Evolutionary conservation across 2,113 vertebrate genomes (phyloP).

Genomic region (Alligator sinensis): DNA sequence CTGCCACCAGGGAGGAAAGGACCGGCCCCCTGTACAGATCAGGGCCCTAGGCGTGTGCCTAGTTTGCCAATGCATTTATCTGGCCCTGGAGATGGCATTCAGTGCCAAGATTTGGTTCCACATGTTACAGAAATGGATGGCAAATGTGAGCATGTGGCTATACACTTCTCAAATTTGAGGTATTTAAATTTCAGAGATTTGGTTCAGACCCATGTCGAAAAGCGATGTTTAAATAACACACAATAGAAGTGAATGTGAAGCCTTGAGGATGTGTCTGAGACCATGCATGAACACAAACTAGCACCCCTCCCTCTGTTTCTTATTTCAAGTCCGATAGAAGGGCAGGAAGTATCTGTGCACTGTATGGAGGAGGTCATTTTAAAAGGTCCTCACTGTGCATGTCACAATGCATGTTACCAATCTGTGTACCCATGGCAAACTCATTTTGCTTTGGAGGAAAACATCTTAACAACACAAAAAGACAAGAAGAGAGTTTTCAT

Average conservation of each 20-base stretch:
- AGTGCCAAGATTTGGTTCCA: no score
- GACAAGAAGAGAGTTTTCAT: neutral
- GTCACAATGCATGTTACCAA: neutral
- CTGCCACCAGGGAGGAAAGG: no score
- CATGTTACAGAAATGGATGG: no score
- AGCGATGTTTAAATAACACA: neutral
- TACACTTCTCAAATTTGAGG: neutral
- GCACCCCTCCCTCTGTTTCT: neutral
- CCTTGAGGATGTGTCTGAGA: neutral
- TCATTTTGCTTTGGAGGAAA: neutral
- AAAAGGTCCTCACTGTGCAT: neutral
- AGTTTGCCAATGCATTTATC: no score
- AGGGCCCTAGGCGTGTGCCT: no score
- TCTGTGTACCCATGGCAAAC: neutral
- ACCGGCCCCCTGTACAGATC: no score
- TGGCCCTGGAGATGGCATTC: no score
- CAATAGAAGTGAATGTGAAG: neutral
- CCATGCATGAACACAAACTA: rapidly evolving
- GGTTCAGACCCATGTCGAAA: neutral
- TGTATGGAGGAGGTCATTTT: neutral
- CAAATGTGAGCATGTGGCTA: neutral
- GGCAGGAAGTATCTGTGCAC: neutral
- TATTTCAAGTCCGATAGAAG: neutral
- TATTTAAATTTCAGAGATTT: neutral
- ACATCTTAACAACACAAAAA: neutral